Base-by-base conservation (phyloP, 30 jellyfish, hydroid and myxozoan genomes). In the Morbakka virulenta region DNA sequence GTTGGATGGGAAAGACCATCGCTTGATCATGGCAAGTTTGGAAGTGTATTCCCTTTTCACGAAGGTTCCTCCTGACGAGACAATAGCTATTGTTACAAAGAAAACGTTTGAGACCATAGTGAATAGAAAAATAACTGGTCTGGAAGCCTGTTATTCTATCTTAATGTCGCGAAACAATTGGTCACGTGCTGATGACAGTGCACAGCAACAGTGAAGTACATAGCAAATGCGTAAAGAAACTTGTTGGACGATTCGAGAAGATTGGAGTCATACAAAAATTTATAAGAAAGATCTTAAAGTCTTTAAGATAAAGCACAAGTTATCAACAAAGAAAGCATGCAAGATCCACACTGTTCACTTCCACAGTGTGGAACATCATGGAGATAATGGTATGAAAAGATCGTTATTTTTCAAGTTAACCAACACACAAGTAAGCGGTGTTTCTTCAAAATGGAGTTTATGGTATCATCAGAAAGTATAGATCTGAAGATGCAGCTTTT, bases 131-230 rank as follows among this genome's bases (percentile, higher is more conserved):
- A n/a, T n/a, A n/a, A n/a, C n/a, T n/a, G n/a, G n/a, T n/a, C n/a
- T n/a, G 82, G 49, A 69, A 69, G 82, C 77, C 76, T 72, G 28
- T 74, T 74, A 75, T 74, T 49, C 24, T 74, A 74, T 74, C 76
- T 74, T 51, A 17, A 51, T 74, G 77, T 74, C 57, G 75, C 17
- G 22, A 74, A 74, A 28, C 23, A 23, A 13, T 2, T n/a, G 85
- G 85, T 74, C 85, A 74, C 75, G 85, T 74, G 85, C 85, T 75
- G 69, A n/a, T 3, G 76, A 31, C 22, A 62, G 85, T 74, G 85
- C 85, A 74, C 53, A 36, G 80, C 80, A 67, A 67, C 80, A 36
- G 31, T 24, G 36, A 67, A 26, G 28, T 34, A 67, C 80, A 67
- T 67, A 67, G 80, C 80, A 67, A 67, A n/a, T 65, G 80, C 65